Evolutionary conservation across 2,113 vertebrate genomes (phyloP), one percentile per base, ranked within the genome.

Genomic region (Pristiophorus japonicus): DNA sequence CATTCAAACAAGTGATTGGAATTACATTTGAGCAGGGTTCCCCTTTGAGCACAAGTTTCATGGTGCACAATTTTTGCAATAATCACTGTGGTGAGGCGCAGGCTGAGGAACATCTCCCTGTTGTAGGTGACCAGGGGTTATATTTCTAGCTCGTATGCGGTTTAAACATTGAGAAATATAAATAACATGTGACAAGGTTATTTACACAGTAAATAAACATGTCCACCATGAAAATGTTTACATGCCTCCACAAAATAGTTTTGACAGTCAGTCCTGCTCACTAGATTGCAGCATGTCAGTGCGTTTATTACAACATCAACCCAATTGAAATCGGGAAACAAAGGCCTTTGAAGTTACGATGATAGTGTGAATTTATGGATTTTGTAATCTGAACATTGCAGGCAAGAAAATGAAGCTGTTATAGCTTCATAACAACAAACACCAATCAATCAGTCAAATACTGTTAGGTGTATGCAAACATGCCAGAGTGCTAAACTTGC

Each of bases 351-450:
- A 92, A 65, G 59, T 92, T 63, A 6, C 1, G n/a, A 38, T n/a
- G 59, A 20, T 55, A 65, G 88, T 0, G 62, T 94, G 22, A 94
- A 94, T 94, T 94, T 94, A 94, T 94, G 42, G 65, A 70, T 70
- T 94, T 94, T 70, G 93, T 51, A 94, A 73, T 70, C 93, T 70
- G 65, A 73, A 94, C 24, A 73, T 67, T 67, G 22, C 65, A 94
- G 66, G 93, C 93, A 94, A 70, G 8, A 51, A 94, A 94, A 51
- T 16, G 11, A 73, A 51, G 45, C 93, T 51, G 22, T 70, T 92
- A 42, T 18, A 51, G 27, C 5, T 51, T 51, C 66, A 34, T 34
- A 67, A 59, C 93, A 94, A 45, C 55, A 92, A n/a, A 38, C 59
- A 42, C 59, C 14, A 45, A 94, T 94, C 14, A 45, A 94, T 94